These are phyloP conservation scores for Poeciliopsis occidentalis DNA, from an alignment of 2,113 vertebrate species.

Conservation along the genomic window DNA sequence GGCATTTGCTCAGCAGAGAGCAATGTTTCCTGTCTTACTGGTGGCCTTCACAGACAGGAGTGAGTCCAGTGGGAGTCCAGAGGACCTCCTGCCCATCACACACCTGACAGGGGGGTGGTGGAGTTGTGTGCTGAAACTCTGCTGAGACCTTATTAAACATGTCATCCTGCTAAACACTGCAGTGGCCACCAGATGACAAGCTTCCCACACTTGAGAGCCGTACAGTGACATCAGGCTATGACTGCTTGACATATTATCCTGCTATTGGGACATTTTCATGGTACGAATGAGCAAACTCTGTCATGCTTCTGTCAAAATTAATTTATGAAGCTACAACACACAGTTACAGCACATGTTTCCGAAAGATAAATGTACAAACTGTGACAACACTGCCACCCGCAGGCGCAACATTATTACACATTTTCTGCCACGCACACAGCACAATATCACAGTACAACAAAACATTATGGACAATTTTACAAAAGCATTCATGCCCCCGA, in stretches of 20 bases:
- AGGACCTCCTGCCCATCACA: slow-evolving; percentile 69
- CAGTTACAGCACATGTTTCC: neutral
- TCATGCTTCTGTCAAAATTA: slow-evolving; percentile 5
- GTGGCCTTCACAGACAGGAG: slow-evolving; percentile 71
- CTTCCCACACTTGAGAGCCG: slow-evolving; percentile 36
- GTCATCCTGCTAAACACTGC: slow-evolving; percentile 73
- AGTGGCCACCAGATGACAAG: slow-evolving; percentile 78
- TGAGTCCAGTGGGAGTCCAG: slow-evolving; percentile 71
- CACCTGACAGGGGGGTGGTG: slow-evolving; percentile 75
- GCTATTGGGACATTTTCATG: slow-evolving; percentile 24
- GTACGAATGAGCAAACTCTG: slow-evolving; percentile 18
- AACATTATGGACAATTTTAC: neutral
- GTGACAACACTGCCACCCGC: slow-evolving; percentile 74
- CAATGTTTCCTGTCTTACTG: slow-evolving; percentile 74
- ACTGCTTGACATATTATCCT: slow-evolving; percentile 26
- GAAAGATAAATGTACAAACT: slow-evolving; percentile 6
- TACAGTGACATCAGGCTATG: slow-evolving; percentile 12
- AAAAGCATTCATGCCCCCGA: neutral
- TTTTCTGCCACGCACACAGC: neutral
- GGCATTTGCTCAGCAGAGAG: slow-evolving; percentile 72
- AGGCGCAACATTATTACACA: slow-evolving; percentile 38
- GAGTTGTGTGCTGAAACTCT: slow-evolving; percentile 75
- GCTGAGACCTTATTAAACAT: slow-evolving; percentile 86
- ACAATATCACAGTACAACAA: neutral
- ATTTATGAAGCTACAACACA: slow-evolving; percentile 38